Evolutionary conservation across 2,797 vertebrate genomes (phyloP).

Genomic region (Coregonus sp.): DNA sequence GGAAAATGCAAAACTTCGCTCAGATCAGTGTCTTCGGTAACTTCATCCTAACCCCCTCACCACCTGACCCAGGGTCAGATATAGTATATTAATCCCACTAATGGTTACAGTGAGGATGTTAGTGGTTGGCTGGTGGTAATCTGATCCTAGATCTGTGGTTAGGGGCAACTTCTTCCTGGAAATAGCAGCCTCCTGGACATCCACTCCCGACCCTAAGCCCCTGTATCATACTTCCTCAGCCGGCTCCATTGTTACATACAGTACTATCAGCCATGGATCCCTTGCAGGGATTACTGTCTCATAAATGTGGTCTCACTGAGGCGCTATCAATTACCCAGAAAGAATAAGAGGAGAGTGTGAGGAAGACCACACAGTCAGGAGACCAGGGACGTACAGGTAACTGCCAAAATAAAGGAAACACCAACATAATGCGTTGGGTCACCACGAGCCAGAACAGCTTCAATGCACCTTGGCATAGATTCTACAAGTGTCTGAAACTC

Average conservation of each 20-base stretch:
- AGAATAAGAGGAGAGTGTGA: not conserved
- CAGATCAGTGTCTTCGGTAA: too few relatives aligned
- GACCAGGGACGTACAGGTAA: not conserved
- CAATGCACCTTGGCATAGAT: too few relatives aligned
- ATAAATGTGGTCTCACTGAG: not conserved
- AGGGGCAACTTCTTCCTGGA: not conserved
- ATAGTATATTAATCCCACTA: not conserved
- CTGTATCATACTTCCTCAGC: not conserved
- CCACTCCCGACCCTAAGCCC: not conserved
- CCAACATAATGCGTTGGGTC: too few relatives aligned
- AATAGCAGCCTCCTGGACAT: not conserved
- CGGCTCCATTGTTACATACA: not conserved
- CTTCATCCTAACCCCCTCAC: too few relatives aligned
- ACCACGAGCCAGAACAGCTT: too few relatives aligned
- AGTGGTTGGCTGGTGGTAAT: not conserved
- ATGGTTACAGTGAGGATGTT: not conserved
- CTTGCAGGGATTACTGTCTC: conserved; percentile 3
- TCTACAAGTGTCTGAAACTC: too few relatives aligned
- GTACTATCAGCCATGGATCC: not conserved
- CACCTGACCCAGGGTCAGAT: not conserved
- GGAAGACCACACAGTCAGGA: not conserved
- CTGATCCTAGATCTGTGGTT: not conserved
- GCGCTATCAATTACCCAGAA: not conserved
- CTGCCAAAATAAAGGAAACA: not conserved
- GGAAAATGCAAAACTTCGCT: too few relatives aligned